phyloP scores from a whole-genome alignment of 2,113 vertebrate genomes.

The Podiceps cristatus region DNA sequence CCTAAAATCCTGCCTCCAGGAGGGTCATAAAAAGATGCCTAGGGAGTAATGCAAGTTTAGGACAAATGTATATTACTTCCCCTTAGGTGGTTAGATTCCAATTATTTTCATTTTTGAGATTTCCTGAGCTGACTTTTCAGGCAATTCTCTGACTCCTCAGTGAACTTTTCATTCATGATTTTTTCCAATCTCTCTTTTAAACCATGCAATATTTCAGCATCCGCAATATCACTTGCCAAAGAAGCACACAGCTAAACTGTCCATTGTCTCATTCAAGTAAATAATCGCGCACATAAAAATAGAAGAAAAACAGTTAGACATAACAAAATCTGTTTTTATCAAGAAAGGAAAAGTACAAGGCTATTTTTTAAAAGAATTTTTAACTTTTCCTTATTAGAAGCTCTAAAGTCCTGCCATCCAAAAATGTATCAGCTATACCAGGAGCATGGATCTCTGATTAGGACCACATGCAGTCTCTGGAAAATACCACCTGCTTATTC shows the following conservation, averaged over 20 bases:
- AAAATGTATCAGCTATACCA: background rate
- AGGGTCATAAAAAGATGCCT: background rate
- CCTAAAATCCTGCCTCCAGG: background rate
- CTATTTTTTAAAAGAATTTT: background rate
- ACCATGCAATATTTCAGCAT: background rate
- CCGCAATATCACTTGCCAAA: background rate
- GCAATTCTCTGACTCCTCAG: background rate
- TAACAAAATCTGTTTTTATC: background rate
- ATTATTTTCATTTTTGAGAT: background rate
- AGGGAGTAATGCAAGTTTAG: background rate
- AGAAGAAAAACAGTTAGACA: background rate
- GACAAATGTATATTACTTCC: background rate
- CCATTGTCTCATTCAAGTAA: background rate
- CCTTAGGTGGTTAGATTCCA: background rate
- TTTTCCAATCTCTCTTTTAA: background rate
- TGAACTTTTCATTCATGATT: background rate
- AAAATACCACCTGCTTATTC: background rate
- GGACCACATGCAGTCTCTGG: background rate
- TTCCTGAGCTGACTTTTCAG: background rate
- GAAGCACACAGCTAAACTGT: background rate
- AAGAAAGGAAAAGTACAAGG: background rate
- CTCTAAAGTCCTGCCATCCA: background rate
- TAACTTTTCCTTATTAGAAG: background rate
- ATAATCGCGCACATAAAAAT: background rate
- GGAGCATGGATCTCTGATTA: background rate